Evolutionary conservation across 30 jellyfish, hydroid and myxozoan species (phyloP), one percentile per base, ranked within the genome.

Genomic region (Turritopsis dohrnii): DNA sequence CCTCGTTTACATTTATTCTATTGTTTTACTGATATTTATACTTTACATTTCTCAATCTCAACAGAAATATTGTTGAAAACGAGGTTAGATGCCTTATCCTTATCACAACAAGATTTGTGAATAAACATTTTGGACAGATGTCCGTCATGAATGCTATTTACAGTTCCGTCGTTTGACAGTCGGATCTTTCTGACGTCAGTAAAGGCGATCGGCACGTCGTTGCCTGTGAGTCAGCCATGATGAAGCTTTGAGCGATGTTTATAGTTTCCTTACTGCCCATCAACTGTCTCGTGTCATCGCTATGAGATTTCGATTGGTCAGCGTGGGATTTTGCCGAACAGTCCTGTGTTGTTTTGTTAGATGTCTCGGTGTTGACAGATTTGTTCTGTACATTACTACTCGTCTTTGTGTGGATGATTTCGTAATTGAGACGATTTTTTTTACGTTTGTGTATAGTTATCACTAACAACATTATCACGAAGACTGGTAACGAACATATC

Each of bases 401-500:
- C 60, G 60, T 41, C 60, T 41, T 5, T 13, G 60, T 41, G 60
- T 5, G 9, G 13, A 41, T 41, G 60, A 41, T 41, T 41, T 41
- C 60, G 60, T 41, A 41, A 13, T 41, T 41, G 13, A 5, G 9
- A 13, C 9, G 13, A 3, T 25, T 53, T 82, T 52, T 74, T 77
- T 71, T 79, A 74, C 88, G 66, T 18, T 71, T 22, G 81, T 81
- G 54, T 60, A 87, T 21, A 31, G 81, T 82, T 66, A 87, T 83
- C 19, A 89, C 79, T 16, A 83, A 72, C 29, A 81, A 77, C 54
- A 94, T 79, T 73, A 89, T 66, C 17, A 89, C 27, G 29, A 94
- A 54, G 18, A 89, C 95, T 1, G 99, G 99, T 84, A 89, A 27
- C 21, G 96, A 90, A 16, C 92, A 95, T 30, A 86, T 79, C 7